phyloP scores from a whole-genome alignment of 1,140 invertebrate genomes.

The Heliconius himera region DNA sequence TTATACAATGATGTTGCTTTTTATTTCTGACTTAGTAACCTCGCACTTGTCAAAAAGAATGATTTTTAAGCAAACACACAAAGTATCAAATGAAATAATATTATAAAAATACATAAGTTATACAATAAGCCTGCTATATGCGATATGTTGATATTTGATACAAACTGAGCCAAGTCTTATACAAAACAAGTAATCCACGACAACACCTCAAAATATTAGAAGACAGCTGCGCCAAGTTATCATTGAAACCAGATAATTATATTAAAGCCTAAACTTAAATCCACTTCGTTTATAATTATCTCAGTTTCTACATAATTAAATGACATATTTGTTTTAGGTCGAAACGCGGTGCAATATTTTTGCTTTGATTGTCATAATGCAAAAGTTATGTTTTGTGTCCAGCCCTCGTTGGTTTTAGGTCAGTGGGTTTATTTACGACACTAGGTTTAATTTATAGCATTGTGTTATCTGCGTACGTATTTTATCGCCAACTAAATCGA shows the following conservation, averaged over 20 bases:
- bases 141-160: neutral
- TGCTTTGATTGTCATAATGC: slow-evolving; percentile 40
- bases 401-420: slow-evolving; percentile 51
- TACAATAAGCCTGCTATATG: neutral
- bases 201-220: slow-evolving; percentile 4
- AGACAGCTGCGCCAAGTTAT: neutral
- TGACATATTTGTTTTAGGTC: slow-evolving; percentile 25
- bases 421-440: slow-evolving; percentile 49
- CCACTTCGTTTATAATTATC: slow-evolving; percentile 28
- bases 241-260: neutral
- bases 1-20: no score
- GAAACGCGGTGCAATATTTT: slow-evolving; percentile 32
- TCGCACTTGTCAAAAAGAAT: no score
- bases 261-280: neutral
- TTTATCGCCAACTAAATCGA: slow-evolving; percentile 48
- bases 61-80: no score
- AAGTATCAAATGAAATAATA: neutral
- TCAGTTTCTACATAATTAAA: slow-evolving; percentile 34
- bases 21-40: no score
- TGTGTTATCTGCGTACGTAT: slow-evolving; percentile 43
- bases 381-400: slow-evolving; percentile 47
- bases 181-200: neutral
- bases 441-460: slow-evolving; percentile 46
- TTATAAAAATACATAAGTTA: neutral
- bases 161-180: neutral